A percentile compares a stretch with the other conserved stretches of the same genome.
Evolutionary conservation across 2,113 vertebrate genomes (phyloP).

Genomic region (Typhlomys cinereus): DNA sequence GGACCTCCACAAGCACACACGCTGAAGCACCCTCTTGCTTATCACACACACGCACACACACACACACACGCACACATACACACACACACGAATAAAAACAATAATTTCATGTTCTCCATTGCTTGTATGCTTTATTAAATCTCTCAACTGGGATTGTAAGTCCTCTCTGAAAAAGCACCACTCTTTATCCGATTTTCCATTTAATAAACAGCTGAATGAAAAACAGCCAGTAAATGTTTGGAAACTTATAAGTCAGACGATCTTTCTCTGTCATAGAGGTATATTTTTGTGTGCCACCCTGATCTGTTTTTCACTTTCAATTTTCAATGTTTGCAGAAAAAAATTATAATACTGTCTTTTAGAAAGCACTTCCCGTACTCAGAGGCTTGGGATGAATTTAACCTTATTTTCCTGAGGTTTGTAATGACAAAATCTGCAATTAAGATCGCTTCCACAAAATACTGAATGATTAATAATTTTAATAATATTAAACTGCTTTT

Average conservation of each 20-base stretch:
- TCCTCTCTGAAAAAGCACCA: neutral
- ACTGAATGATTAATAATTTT: conserved; percentile 70
- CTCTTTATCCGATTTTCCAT: neutral
- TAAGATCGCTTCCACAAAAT: conserved; percentile 64
- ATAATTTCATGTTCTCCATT: neutral
- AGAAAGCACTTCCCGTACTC: conserved; percentile 1
- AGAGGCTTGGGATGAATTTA: conserved; percentile 11
- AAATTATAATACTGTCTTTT: conserved; percentile 2
- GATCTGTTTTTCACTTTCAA: neutral
- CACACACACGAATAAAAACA: too few relatives aligned
- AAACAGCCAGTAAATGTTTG: neutral
- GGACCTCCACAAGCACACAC: too few relatives aligned
- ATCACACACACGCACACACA: too few relatives aligned
- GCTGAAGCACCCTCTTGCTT: too few relatives aligned
- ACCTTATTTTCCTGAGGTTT: conserved; percentile 38
- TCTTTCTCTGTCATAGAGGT: neutral
- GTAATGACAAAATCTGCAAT: conserved; percentile 65
- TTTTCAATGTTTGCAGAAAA: neutral
- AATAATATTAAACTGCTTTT: conserved; percentile 71
- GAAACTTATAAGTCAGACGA: neutral
- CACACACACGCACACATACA: too few relatives aligned
- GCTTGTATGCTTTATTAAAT: neutral
- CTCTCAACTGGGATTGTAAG: neutral
- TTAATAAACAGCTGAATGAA: neutral
- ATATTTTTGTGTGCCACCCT: neutral